These are phyloP conservation scores for Falco concolor DNA, from an alignment of 2,797 vertebrate species.

Conservation along the genomic window DNA sequence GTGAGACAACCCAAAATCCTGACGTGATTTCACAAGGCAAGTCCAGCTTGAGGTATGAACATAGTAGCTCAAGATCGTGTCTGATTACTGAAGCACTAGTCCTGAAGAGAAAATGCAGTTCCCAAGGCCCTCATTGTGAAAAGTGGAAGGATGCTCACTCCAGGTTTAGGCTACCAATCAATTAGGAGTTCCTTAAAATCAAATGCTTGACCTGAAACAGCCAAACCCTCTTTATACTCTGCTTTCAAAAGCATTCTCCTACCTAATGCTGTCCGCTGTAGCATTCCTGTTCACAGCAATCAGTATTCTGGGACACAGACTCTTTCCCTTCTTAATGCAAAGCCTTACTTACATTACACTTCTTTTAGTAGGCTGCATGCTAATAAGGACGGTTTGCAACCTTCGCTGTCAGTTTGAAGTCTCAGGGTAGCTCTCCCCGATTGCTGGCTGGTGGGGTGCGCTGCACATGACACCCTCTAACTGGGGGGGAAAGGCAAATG, in stretches of 20 bases:
- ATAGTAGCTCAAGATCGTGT: not conserved
- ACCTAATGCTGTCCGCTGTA: not conserved
- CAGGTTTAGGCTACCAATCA: not conserved
- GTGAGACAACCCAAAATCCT: not conserved
- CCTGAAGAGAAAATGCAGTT: not conserved
- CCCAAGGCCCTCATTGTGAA: not conserved
- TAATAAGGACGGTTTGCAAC: slow-evolving; percentile 42
- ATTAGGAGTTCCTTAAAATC: not conserved
- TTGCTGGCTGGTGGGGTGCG: not conserved
- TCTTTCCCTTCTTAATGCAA: slow-evolving; percentile 2
- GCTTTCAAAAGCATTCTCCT: not conserved
- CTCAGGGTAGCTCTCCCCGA: not conserved
- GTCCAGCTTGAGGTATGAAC: not conserved
- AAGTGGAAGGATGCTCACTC: not conserved
- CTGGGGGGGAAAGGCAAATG: not conserved
- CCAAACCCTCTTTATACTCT: not conserved
- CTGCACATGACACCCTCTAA: not conserved
- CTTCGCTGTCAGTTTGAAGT: slow-evolving; percentile 2
- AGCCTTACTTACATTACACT: not conserved
- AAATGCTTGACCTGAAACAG: not conserved
- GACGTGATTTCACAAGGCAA: not conserved
- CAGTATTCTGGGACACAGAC: slow-evolving; percentile 4
- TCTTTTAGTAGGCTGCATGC: slow-evolving; percentile 25
- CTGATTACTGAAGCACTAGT: not conserved
- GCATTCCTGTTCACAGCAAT: not conserved